Base-by-base conservation (phyloP, 2,113 vertebrate genomes). In the Electrona antarctica region DNA sequence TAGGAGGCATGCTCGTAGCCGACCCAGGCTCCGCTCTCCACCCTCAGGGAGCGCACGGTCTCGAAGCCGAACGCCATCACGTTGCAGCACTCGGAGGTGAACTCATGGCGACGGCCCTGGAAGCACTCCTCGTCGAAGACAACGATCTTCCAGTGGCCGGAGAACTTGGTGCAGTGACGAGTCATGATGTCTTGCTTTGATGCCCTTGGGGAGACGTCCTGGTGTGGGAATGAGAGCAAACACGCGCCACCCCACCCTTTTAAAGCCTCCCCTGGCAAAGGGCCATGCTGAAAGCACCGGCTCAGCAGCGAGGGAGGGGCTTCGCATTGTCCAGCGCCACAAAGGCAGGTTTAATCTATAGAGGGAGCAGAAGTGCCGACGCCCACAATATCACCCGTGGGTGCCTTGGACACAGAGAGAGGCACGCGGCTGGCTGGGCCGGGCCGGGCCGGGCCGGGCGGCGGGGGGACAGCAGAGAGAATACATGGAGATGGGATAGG, bases 21-120 rank as follows among this genome's bases (percentile, higher is more conserved):
- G 64, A 97, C 95, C 95, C 96, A 98, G 74, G 95, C 96, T 79
- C 97, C 96, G 0, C 97, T 98, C 90, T 97, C 95, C 73, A 98
- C 93, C 83, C 93, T 95, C 78, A 96, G 89, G 73, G 97, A 98
- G 79, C 95, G 90, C 57, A 97, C 94, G 0, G 91, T 95, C 91
- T 96, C 95, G 66, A 98, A 96, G 73, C 96, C 95, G 0, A 94
- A 93, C 84, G 96, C 95, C 10, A 91, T 90, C 49, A 95, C 91
- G 41, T 95, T 96, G 91, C 93, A 93, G 89, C 97, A 98, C 88
- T 96, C 96, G 0, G 96, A 85, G 6, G 96, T 97, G 91, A 96
- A 97, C 88, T 98, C 97, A 1, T 95, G 95, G 80, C 88, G 92
- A 54, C 94, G 94, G 74, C 96, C 97, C 92, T 97, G 96, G 94